A percentile compares a stretch with the other conserved stretches of the same genome.
These are phyloP conservation scores for Euphydryas editha DNA, from an alignment of 2,888 invertebrate genomes.

Conservation along the genomic window DNA sequence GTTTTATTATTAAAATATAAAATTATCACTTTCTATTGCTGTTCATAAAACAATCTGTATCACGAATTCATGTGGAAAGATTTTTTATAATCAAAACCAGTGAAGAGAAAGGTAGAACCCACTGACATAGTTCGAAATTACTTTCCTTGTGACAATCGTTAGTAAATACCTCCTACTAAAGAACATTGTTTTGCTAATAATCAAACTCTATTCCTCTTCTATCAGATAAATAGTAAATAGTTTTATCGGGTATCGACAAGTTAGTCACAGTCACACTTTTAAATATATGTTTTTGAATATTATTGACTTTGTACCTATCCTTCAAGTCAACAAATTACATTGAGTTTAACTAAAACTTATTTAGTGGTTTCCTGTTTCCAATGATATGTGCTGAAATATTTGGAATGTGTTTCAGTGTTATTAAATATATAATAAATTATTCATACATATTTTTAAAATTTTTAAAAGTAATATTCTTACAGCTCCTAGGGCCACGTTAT, in stretches of 20 bases:
- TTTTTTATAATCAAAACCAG: slow-evolving; percentile 47
- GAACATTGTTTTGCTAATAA: slow-evolving; percentile 20
- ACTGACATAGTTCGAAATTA: slow-evolving; percentile 63
- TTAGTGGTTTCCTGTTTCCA: no score
- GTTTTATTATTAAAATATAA: neutral
- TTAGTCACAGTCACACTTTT: no score
- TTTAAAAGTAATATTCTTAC: no score
- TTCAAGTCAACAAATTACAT: no score
- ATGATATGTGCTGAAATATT: no score
- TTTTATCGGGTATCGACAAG: neutral
- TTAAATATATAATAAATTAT: no score
- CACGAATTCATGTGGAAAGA: slow-evolving; percentile 59
- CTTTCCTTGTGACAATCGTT: slow-evolving; percentile 71
- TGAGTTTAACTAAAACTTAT: no score
- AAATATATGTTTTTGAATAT: no score
- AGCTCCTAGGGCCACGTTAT: no score
- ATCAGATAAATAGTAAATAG: slow-evolving; percentile 18
- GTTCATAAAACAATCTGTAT: slow-evolving; percentile 51
- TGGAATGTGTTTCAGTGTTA: no score
- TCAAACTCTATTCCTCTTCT: slow-evolving; percentile 13
- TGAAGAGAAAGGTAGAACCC: slow-evolving; percentile 75
- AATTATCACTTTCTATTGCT: slow-evolving; percentile 22
- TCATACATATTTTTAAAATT: no score
- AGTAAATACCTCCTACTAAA: slow-evolving; percentile 47
- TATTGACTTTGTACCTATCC: no score